These are phyloP conservation scores for Rhagoletis zephyria DNA, from an alignment of 1,140 invertebrate species.

Conservation along the genomic window DNA sequence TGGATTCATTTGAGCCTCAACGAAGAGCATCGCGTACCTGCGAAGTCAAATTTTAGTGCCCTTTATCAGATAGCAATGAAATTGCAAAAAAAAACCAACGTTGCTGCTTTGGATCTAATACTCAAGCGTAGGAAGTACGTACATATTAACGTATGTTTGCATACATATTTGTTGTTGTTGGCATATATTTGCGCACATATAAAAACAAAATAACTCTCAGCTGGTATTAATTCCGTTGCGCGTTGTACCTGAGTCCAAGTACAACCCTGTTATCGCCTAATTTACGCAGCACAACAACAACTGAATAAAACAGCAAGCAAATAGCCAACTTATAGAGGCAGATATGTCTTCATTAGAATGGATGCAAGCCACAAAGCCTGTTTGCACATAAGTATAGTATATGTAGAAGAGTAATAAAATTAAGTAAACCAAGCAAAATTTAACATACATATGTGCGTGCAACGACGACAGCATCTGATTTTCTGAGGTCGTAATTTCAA, in stretches of 20 bases:
- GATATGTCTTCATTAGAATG: constrained; percentile 36
- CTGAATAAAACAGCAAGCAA: background rate
- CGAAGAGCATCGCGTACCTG: background rate
- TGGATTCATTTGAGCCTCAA: background rate
- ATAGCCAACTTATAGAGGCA: background rate
- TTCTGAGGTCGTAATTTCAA: constrained; percentile 54
- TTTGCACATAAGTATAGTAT: background rate
- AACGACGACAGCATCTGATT: constrained; percentile 29
- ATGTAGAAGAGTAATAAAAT: constrained; percentile 22
- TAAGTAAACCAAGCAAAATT: constrained; percentile 21
- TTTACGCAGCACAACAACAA: constrained; percentile 29
- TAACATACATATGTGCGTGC: constrained; percentile 41
- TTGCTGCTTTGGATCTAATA: background rate
- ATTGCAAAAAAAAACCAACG: background rate
- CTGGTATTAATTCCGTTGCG: background rate
- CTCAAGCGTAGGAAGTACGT: background rate
- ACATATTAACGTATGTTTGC: background rate
- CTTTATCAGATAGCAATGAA: constrained; percentile 51
- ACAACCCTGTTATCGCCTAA: constrained; percentile 23
- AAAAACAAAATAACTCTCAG: background rate
- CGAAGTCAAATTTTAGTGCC: constrained; percentile 28
- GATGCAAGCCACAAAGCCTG: background rate
- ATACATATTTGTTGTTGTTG: background rate
- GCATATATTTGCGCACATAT: constrained; percentile 16
- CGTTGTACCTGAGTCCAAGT: background rate